Percentiles rank a stretch among this genome's conserved stretches.
These are phyloP conservation scores for Plagodis pulveraria DNA, from an alignment of 2,888 invertebrate genomes.

Conservation along the genomic window DNA sequence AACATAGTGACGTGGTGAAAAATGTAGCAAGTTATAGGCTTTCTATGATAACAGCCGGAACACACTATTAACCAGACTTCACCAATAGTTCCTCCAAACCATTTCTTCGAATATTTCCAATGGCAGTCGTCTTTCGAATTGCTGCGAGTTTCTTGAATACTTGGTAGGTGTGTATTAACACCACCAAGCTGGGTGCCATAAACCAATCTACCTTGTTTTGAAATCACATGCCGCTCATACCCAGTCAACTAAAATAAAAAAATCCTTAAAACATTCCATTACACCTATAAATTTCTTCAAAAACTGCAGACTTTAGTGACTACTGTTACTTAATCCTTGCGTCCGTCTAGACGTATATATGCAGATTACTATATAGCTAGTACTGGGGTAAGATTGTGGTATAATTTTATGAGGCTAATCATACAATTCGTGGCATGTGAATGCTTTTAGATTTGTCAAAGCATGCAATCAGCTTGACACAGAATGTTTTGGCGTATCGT, in stretches of 20 bases:
- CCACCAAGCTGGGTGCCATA: no score
- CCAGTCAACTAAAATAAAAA: conserved; percentile 6
- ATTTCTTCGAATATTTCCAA: no score
- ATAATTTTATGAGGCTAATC: no score
- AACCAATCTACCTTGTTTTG: background rate
- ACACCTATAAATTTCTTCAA: conserved; percentile 4
- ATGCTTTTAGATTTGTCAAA: background rate
- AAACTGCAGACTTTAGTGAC: background rate
- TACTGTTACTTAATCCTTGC: background rate
- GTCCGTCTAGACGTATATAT: background rate
- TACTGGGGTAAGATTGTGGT: background rate
- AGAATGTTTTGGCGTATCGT: background rate
- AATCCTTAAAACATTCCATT: conserved; percentile 1
- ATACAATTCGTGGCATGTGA: background rate
- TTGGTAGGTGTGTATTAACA: no score
- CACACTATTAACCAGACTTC: no score
- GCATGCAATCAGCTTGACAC: background rate
- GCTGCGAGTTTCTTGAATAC: no score
- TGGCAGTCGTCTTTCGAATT: no score
- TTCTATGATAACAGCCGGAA: no score
- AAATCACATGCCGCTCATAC: conserved; percentile 3
- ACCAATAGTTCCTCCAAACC: no score
- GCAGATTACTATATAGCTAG: background rate
- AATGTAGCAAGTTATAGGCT: no score
- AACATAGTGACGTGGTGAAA: no score